Conservation (phyloP, 2,888 invertebrate species). For the Philhelius pedissequus region DNA sequence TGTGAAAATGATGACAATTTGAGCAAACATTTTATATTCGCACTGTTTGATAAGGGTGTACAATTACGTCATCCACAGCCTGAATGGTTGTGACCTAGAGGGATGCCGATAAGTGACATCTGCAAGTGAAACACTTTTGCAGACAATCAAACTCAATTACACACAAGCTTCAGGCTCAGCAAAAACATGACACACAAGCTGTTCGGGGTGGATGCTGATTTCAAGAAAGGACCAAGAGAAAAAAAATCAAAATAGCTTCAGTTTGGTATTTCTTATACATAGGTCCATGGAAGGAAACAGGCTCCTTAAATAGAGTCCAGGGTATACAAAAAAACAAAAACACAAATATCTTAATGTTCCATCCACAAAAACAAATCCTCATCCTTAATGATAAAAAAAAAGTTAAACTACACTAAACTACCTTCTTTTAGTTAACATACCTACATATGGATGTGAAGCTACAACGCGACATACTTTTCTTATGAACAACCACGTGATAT, state of each 20-base stretch:
- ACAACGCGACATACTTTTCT: background rate
- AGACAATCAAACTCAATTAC: constrained; percentile 59
- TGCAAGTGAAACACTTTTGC: constrained; percentile 64
- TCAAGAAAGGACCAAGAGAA: background rate
- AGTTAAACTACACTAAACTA: background rate
- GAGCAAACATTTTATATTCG: constrained; percentile 7
- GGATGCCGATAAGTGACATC: constrained; percentile 56
- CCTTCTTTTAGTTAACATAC: too few species aligned
- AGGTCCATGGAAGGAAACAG: background rate
- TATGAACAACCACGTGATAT: background rate
- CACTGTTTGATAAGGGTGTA: background rate
- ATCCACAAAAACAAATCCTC: background rate
- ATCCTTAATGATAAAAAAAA: background rate
- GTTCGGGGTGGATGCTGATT: background rate
- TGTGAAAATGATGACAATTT: background rate
- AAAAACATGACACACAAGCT: constrained; percentile 25
- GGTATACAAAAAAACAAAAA: background rate
- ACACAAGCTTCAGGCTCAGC: constrained; percentile 40
- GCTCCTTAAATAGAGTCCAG: background rate
- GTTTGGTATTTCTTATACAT: background rate
- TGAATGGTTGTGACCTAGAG: background rate
- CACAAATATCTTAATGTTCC: background rate
- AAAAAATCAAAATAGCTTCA: background rate
- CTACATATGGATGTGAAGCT: too few species aligned
- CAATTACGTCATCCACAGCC: background rate